Percentiles rank a stretch among this genome's conserved stretches.
Conservation (phyloP, 2,797 vertebrate species). For the Peromyscus nudipes region DNA sequence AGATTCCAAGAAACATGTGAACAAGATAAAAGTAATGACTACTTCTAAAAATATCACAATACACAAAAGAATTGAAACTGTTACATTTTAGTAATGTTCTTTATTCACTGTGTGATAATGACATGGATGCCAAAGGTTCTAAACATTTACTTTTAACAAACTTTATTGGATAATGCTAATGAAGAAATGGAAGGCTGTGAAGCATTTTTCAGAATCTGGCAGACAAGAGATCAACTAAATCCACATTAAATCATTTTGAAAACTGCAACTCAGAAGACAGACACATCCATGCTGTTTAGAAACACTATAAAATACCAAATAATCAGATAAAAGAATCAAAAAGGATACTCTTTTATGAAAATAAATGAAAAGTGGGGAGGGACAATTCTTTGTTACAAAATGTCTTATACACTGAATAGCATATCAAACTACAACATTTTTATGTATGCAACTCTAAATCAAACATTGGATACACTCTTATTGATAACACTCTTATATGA, state of each 20-base stretch:
- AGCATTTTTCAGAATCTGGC: not conserved
- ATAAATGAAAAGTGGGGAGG: not conserved
- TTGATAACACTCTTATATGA: not conserved
- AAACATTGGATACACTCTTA: not conserved
- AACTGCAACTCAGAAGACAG: not conserved
- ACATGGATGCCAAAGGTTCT: not conserved
- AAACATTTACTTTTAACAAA: not conserved
- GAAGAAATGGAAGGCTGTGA: not conserved
- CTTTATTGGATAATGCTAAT: not conserved
- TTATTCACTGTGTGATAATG: not conserved
- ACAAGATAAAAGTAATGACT: not conserved
- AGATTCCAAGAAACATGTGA: not conserved
- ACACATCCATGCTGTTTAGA: not conserved
- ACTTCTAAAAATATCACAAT: not conserved
- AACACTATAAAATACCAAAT: not conserved
- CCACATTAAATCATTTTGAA: not conserved
- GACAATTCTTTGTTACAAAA: not conserved
- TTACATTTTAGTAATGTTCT: not conserved
- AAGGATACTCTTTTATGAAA: not conserved
- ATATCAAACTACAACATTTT: not conserved
- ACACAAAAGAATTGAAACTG: not conserved
- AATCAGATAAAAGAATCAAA: not conserved
- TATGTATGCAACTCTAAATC: not conserved
- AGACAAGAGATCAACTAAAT: not conserved
- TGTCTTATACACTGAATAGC: not conserved